Conservation (phyloP, 2,113 vertebrate genomes). For the Morone chrysops region DNA sequence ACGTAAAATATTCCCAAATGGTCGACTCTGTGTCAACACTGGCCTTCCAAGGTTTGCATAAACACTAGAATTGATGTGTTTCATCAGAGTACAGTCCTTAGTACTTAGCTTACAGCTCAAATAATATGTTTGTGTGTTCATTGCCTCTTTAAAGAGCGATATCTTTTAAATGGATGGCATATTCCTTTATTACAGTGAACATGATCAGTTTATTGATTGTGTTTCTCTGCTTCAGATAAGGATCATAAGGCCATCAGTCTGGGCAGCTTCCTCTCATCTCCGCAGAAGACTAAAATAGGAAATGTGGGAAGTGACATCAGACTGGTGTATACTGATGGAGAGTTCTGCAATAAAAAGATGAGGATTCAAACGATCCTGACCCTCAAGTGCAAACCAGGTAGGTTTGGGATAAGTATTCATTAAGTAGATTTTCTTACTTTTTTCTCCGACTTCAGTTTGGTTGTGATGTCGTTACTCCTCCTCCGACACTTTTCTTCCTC, state of each 20-base stretch:
- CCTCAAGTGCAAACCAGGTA: conserved; percentile 93
- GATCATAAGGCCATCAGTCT: conserved; percentile 79
- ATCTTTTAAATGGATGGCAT: background rate
- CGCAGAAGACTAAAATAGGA: conserved; percentile 84
- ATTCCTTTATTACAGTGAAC: background rate
- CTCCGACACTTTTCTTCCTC: background rate
- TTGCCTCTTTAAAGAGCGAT: too few species aligned
- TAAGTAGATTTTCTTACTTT: background rate
- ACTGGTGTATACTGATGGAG: conserved; percentile 90
- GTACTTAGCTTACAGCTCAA: too few species aligned
- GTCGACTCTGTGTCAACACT: too few species aligned
- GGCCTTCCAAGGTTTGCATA: too few species aligned
- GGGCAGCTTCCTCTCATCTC: conserved; percentile 90
- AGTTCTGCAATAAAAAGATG: conserved; percentile 80
- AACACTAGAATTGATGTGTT: too few species aligned
- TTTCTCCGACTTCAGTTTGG: background rate
- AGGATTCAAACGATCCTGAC: conserved; percentile 88
- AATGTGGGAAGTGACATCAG: conserved; percentile 87
- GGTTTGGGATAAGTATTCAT: background rate
- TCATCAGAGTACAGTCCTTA: too few species aligned
- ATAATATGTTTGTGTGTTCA: too few species aligned
- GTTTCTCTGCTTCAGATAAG: conserved; percentile 82
- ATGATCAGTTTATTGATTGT: background rate
- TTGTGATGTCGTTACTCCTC: background rate
- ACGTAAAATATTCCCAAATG: too few species aligned